phyloP scores from a whole-genome alignment of 2,797 vertebrate genomes.

The Staurois parvus region DNA sequence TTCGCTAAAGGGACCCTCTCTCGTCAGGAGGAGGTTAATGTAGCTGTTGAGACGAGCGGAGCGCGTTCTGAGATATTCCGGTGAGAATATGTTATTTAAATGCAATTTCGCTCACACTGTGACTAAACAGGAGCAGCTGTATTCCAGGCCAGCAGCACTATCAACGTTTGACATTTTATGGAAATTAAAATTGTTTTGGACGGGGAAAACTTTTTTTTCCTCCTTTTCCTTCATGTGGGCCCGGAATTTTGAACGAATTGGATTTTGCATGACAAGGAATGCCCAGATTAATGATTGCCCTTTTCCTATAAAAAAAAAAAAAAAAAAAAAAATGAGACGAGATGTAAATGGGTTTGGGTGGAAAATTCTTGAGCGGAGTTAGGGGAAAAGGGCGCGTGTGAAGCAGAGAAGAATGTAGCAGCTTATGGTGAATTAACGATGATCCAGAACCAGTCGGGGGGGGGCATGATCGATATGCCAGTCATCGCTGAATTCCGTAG shows the following conservation, averaged over 20 bases:
- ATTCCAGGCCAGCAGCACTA: slow-evolving; percentile 69
- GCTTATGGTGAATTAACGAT: no score
- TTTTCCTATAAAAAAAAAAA: slow-evolving; percentile 55
- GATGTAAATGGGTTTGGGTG: slow-evolving; percentile 46
- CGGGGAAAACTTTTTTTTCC: slow-evolving; percentile 66
- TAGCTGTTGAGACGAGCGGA: slow-evolving; percentile 72
- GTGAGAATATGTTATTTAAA: slow-evolving; percentile 73
- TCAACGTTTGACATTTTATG: slow-evolving; percentile 74
- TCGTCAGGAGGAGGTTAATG: slow-evolving; percentile 51
- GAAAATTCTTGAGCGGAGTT: slow-evolving; percentile 30
- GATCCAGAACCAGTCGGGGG: no score
- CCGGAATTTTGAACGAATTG: slow-evolving; percentile 70
- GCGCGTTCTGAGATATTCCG: slow-evolving; percentile 70
- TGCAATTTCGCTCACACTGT: slow-evolving; percentile 74
- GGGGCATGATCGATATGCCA: no score
- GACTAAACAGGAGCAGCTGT: slow-evolving; percentile 83
- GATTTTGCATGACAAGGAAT: slow-evolving; percentile 68
- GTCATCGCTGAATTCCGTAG: no score
- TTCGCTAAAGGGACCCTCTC: neutral
- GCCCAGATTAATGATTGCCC: slow-evolving; percentile 62
- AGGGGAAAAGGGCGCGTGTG: neutral
- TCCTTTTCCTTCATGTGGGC: slow-evolving; percentile 62
- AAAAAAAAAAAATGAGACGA: slow-evolving; percentile 5
- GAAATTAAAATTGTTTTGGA: slow-evolving; percentile 70
- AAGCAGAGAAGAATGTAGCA: neutral